A percentile compares a stretch with the other conserved stretches of the same genome.
Evolutionary conservation across 2,797 vertebrate genomes (phyloP).

Genomic region (Karalla daura): DNA sequence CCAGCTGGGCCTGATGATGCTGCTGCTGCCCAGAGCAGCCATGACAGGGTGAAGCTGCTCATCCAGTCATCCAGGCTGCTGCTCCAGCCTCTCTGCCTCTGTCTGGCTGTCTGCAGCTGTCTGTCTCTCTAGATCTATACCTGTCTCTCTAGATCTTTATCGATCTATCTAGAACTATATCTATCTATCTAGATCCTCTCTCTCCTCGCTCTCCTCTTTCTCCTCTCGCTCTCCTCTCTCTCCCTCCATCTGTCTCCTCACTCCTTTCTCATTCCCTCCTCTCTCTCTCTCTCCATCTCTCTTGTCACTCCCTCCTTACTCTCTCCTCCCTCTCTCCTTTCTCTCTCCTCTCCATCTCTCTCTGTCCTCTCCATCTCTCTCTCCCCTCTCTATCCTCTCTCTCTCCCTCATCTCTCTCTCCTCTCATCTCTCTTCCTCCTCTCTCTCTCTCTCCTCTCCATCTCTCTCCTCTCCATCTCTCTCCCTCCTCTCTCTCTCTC

Average conservation of each 20-base stretch:
- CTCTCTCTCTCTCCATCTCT: conserved; percentile 4
- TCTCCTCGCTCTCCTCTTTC: too few species aligned
- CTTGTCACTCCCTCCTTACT: background rate
- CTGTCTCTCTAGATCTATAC: too few species aligned
- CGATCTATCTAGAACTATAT: too few species aligned
- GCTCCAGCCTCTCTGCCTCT: too few species aligned
- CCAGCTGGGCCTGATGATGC: conserved; percentile 78
- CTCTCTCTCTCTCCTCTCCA: background rate
- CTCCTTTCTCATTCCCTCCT: conserved; percentile 1
- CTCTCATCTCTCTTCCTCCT: background rate
- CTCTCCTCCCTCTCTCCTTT: conserved; percentile 1
- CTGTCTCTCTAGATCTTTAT: too few species aligned
- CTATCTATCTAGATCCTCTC: too few species aligned
- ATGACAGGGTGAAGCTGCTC: conserved; percentile 86
- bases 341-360: background rate
- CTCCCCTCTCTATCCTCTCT: background rate
- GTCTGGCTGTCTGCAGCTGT: too few species aligned
- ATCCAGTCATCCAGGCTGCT: too few species aligned
- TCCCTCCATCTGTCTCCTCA: background rate
- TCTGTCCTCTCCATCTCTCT: background rate
- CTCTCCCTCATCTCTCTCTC: background rate
- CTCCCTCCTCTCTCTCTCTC: background rate
- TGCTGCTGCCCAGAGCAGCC: conserved; percentile 65
- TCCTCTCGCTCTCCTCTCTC: too few species aligned
- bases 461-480: background rate